Percentiles rank a stretch among this genome's conserved stretches.
Conservation (phyloP, 1,140 invertebrate species). For the Euura saliciscinereae region DNA sequence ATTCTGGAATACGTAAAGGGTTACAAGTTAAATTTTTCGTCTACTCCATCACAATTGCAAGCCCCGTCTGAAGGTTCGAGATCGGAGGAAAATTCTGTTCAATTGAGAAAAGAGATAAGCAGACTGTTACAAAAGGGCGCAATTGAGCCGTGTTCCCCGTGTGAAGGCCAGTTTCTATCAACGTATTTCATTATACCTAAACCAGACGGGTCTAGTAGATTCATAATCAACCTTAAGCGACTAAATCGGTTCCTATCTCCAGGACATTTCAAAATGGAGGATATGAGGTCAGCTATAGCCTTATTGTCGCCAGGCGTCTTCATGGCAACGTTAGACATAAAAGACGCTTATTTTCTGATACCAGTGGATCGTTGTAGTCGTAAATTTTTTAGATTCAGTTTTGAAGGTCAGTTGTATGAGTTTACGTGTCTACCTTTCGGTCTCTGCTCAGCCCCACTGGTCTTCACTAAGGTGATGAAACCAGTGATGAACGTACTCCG, state of each 20-base stretch:
- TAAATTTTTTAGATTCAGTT: constrained; percentile 16
- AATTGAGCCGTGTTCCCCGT: not conserved
- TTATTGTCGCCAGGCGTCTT: constrained; percentile 20
- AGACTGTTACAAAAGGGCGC: constrained; percentile 18
- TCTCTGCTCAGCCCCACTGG: not conserved
- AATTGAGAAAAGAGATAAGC: constrained; percentile 1
- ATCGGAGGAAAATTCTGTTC: not conserved
- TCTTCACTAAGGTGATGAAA: constrained; percentile 21
- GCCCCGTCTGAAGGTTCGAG: not conserved
- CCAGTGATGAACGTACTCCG: too few species aligned
- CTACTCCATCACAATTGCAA: constrained; percentile 7
- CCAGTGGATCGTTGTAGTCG: constrained; percentile 17
- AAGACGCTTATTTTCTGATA: constrained; percentile 24
- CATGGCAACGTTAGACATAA: constrained; percentile 21
- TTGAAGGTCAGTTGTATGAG: constrained; percentile 5
- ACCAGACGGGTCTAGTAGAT: constrained; percentile 15
- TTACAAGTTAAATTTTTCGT: constrained; percentile 27
- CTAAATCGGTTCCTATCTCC: constrained; percentile 15
- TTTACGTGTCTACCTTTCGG: constrained; percentile 18
- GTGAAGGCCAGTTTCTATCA: constrained; percentile 19
- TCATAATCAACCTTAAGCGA: constrained; percentile 16
- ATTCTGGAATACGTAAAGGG: constrained; percentile 22
- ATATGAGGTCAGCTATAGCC: constrained; percentile 23
- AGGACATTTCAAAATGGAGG: constrained; percentile 29
- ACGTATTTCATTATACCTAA: constrained; percentile 18